Evolutionary conservation across 2,797 vertebrate genomes (phyloP).

Genomic region (Anniella stebbinsi): DNA sequence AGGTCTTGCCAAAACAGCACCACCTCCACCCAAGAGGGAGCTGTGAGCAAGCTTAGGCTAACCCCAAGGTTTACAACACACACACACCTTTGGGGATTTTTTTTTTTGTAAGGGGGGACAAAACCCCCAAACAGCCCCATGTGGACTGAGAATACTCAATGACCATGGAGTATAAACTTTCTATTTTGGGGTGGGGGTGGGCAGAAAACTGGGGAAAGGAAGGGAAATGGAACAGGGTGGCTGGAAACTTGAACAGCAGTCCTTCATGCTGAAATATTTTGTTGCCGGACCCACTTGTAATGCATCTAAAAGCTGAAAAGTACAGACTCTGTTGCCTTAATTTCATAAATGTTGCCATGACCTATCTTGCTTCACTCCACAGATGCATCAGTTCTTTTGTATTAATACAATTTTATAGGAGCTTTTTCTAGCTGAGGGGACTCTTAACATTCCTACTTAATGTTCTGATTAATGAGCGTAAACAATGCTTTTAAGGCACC

Average conservation of each 20-base stretch:
- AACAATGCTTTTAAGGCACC: constrained; percentile 77
- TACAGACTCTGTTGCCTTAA: constrained; percentile 61
- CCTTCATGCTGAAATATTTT: not conserved
- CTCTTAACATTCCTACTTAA: constrained; percentile 71
- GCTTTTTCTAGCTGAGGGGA: constrained; percentile 47
- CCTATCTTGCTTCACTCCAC: constrained; percentile 49
- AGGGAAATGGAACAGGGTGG: not conserved
- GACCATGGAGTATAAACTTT: not conserved
- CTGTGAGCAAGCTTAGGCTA: not conserved
- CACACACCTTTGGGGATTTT: not conserved
- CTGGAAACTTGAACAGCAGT: not conserved
- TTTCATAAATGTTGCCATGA: constrained; percentile 55
- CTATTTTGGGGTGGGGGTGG: not conserved
- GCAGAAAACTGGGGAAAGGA: not conserved
- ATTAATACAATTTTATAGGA: constrained; percentile 66
- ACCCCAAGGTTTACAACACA: not conserved
- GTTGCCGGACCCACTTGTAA: not conserved
- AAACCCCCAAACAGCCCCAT: not conserved
- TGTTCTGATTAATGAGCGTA: constrained; percentile 77
- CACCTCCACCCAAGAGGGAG: not conserved
- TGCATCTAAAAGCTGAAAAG: constrained; percentile 66
- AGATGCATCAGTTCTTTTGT: constrained; percentile 52
- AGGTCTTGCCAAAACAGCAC: not conserved
- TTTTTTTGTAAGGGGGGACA: not conserved
- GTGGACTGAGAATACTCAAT: not conserved